These are phyloP conservation scores for Heterodera filipjevi DNA, from an alignment of 2,888 invertebrate genomes.

Conservation along the genomic window DNA sequence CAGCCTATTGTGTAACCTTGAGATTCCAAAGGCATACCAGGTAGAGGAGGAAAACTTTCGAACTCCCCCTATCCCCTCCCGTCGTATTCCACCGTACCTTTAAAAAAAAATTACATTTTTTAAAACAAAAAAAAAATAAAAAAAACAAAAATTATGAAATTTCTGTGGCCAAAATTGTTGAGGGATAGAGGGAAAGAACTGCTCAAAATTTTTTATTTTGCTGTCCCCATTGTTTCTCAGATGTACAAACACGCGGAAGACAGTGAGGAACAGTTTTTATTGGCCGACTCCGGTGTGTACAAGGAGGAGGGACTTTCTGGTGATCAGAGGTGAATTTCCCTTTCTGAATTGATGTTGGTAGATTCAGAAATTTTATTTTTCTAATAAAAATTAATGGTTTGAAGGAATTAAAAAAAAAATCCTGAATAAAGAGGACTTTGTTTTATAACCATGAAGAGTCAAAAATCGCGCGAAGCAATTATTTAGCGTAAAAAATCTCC, in stretches of 20 bases:
- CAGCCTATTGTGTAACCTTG: background rate
- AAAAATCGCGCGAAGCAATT: too few relatives aligned
- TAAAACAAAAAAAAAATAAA: too few relatives aligned
- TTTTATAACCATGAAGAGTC: too few relatives aligned
- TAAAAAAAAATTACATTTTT: too few relatives aligned
- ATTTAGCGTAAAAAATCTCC: too few relatives aligned
- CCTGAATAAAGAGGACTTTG: too few relatives aligned
- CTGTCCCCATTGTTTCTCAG: background rate
- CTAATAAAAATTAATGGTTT: background rate
- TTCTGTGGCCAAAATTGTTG: too few relatives aligned
- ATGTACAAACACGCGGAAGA: background rate
- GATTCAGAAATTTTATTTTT: background rate
- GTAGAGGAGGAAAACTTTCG: too few relatives aligned
- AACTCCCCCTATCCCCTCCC: too few relatives aligned
- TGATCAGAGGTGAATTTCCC: slow-evolving; percentile 3
- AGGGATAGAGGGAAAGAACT: too few relatives aligned
- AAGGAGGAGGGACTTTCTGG: slow-evolving; percentile 6
- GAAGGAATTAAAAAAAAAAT: background rate
- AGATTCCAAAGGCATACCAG: slow-evolving; percentile 13
- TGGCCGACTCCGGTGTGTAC: slow-evolving; percentile 30
- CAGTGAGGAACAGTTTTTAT: slow-evolving; percentile 21
- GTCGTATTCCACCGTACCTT: too few relatives aligned
- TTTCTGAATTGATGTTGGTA: background rate
- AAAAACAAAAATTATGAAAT: too few relatives aligned
- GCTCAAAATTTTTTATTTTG: background rate